These are phyloP conservation scores for Naja naja DNA, from an alignment of 2,113 vertebrate species.

Conservation along the genomic window DNA sequence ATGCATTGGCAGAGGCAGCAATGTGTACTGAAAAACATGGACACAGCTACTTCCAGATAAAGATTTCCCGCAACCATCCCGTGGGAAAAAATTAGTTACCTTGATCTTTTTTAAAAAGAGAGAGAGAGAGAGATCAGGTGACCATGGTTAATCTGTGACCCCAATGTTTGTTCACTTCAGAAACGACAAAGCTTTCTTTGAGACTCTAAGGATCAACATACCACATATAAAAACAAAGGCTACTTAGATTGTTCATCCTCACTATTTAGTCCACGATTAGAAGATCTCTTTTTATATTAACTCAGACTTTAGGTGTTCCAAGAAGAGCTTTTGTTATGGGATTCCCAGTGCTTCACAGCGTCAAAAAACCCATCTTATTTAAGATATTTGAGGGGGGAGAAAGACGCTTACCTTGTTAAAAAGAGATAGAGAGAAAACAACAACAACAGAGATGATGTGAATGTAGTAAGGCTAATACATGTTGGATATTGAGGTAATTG, in stretches of 20 bases:
- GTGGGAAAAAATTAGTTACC: slow-evolving; percentile 62
- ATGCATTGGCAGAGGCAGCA: neutral
- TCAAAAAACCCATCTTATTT: slow-evolving; percentile 4
- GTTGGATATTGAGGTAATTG: neutral
- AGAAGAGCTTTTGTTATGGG: slow-evolving; percentile 26
- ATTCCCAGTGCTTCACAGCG: slow-evolving; percentile 22
- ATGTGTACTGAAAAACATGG: neutral
- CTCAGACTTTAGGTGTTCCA: neutral
- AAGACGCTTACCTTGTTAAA: neutral
- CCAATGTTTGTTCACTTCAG: slow-evolving; percentile 51
- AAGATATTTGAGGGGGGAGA: slow-evolving; percentile 15
- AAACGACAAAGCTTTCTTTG: slow-evolving; percentile 55
- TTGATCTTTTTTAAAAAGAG: slow-evolving; percentile 34
- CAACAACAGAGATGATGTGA: neutral
- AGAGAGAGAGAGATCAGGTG: slow-evolving; percentile 3
- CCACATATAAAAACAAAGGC: slow-evolving; percentile 34
- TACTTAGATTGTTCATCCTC: rapidly evolving
- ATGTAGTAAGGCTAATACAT: neutral
- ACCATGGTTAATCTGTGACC: slow-evolving; percentile 40
- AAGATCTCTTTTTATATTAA: slow-evolving; percentile 4
- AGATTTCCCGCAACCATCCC: slow-evolving; percentile 42
- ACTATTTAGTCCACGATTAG: slow-evolving; percentile 1
- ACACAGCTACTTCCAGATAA: slow-evolving; percentile 24
- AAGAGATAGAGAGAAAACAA: slow-evolving; percentile 12
- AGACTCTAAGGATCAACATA: slow-evolving; percentile 41